Percentiles rank a stretch among this genome's conserved stretches.
These are phyloP conservation scores for Drosophila gaucha DNA, from an alignment of 2,888 invertebrate genomes.

Conservation along the genomic window DNA sequence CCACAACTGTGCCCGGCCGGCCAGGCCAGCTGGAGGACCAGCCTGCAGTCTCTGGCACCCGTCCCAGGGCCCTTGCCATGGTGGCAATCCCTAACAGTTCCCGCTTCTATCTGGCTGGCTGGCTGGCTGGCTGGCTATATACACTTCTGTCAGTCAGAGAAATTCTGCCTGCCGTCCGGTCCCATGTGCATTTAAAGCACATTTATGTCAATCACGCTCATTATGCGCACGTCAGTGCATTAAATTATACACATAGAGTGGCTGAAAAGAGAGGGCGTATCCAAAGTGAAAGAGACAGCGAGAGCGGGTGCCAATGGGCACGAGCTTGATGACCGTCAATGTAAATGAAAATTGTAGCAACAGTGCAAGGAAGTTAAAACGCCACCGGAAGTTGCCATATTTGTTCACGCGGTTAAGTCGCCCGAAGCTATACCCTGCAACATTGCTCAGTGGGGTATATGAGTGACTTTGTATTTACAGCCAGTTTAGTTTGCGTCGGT, in stretches of 20 bases:
- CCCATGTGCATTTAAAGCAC: slow-evolving; percentile 70
- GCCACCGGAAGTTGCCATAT: slow-evolving; percentile 65
- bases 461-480: too few relatives aligned
- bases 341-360: slow-evolving; percentile 54
- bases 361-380: slow-evolving; percentile 55
- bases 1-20: slow-evolving; percentile 46
- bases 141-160: slow-evolving; percentile 40
- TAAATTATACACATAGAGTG: slow-evolving; percentile 60
- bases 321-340: slow-evolving; percentile 44
- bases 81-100: slow-evolving; percentile 12
- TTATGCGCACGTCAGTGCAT: slow-evolving; percentile 76
- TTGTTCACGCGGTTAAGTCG: slow-evolving; percentile 39
- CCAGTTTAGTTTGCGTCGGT: too few relatives aligned
- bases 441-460: background rate
- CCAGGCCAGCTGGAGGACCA: slow-evolving; percentile 4
- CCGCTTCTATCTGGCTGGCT: slow-evolving; percentile 19
- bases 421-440: slow-evolving; percentile 11
- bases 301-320: background rate
- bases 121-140: too few relatives aligned
- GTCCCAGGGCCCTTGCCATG: background rate
- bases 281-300: background rate
- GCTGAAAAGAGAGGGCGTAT: slow-evolving; percentile 9
- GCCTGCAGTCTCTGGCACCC: background rate
- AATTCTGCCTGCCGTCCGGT: slow-evolving; percentile 37
- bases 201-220: slow-evolving; percentile 78